phyloP scores from a whole-genome alignment of 2,113 vertebrate species.

The Centropristis striata region DNA sequence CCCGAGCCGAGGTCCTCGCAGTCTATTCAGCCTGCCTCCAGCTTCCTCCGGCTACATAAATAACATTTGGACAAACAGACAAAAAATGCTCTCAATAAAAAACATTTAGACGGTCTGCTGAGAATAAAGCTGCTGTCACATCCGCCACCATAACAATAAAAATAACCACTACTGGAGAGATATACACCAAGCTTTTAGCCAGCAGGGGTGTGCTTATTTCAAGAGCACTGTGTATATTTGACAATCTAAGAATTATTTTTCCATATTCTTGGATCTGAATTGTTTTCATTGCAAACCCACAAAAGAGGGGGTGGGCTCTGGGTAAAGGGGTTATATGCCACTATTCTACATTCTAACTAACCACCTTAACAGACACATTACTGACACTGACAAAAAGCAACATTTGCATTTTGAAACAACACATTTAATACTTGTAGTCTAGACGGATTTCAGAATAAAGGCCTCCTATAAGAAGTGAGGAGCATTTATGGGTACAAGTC shows the following conservation, averaged over 20 bases:
- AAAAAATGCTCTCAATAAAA: conserved; percentile 38
- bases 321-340: no score
- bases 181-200: neutral
- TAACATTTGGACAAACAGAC: conserved; percentile 22
- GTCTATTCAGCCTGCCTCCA: conserved; percentile 20
- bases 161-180: conserved; percentile 6
- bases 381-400: no score
- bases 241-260: neutral
- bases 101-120: conserved; percentile 21
- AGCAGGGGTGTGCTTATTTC: neutral
- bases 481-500: no score
- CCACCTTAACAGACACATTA: no score
- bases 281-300: no score
- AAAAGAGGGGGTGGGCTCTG: no score
- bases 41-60: conserved; percentile 50
- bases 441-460: no score
- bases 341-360: no score
- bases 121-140: conserved; percentile 39
- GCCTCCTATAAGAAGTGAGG: no score
- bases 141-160: conserved; percentile 11
- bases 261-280: no score
- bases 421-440: no score
- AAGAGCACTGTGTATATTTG: neutral
- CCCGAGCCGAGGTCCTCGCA: conserved; percentile 8
- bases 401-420: no score